Base-by-base conservation (phyloP, 1,140 invertebrate genomes). In the Ylistrum balloti region DNA sequence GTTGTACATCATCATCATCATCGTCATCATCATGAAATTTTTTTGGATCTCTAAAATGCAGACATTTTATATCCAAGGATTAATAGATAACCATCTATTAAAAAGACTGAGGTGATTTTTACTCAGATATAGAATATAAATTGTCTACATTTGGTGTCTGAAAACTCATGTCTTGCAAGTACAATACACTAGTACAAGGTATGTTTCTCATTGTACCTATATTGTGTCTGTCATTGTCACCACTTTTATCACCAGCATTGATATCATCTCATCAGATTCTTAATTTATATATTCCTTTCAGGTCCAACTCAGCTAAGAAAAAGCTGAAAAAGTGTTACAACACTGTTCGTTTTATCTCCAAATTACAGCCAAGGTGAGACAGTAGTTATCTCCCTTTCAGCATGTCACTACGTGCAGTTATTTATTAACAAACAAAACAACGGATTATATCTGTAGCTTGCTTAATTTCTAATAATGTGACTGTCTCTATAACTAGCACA, bases 321-420 rank as follows among this genome's bases (percentile, higher is more conserved):
- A 95, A 93, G 91, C 92, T 96, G 90, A 91, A 94, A 92, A 95
- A 95, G 92, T 92, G 95, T 91, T 95, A 95, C 94, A 93, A 95
- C 92, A 94, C 95, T 33, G 93, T 96, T 88, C 93, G 95, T 91
- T 95, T 96, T 94, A 93, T 96, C 35, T 93, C 93, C 88, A 95
- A 95, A 93, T 94, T 95, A 89, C 93, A 92, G 88, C 95, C 94
- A 86, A 93, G 95, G 95, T 95, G 94, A 95, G 94, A 92, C 41
- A 33, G 20, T 90, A 34, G 87, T 74, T 74, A 28, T 28, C 56
- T 74, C 56, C 56, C 56, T 74, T n/a, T 74, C 56, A 28, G 56
- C 56, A 74, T 74, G 56, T 74, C 22, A 74, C 56, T 74, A 74
- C 56, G 41, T 45, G 41, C 41, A 45, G 41, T 45, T 45, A 7